Evolutionary conservation across 1,140 invertebrate genomes (phyloP), one percentile per base, ranked within the genome.

Genomic region (Habropoda laboriosa): DNA sequence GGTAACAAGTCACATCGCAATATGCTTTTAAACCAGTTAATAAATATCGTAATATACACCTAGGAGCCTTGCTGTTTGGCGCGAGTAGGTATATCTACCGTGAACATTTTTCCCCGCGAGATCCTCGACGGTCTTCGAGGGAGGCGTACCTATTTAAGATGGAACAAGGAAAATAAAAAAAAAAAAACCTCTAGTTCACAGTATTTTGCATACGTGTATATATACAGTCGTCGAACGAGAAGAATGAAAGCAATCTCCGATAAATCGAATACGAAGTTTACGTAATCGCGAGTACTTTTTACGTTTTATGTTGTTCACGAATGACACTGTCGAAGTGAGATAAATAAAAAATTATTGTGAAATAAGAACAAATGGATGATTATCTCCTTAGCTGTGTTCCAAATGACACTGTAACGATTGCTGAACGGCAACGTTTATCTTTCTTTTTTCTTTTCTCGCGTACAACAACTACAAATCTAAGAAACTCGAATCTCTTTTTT

Each of bases 1-100:
- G 90, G 89, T 91, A 92, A 89, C 89, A 82, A 90, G 85, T 90
- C 88, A 91, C 91, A 90, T 90, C 86, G 82, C 84, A 77, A 87
- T 91, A 89, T 87, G 87, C 85, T 89, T 91, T 86, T 88, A 87
- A 68, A 83, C 80, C n/a, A 79, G 74, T 88, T 85, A 78, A 82
- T 67, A 79, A n/a, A 53, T 58, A 70, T 51, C 64, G 53, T 57
- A 38, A 75, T 32, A 64, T 82, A 82, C 86, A 87, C 58, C 86
- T 86, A 86, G 76, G 61, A 81, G 78, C 58, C 73, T 86, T 86
- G 81, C 83, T 76, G 67, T 81, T 83, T 82, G 67, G 67, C 67
- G 74, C 64, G 74, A 83, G 68, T 71, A 79, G 66, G 63, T 72
- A 61, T 53, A 77, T n/a, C 53, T 68, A 42, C 68, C 58, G 61